Evolutionary conservation across 37 sponge, comb jelly and placozoan species (phyloP).

Genomic region (Halichondria panicea): DNA sequence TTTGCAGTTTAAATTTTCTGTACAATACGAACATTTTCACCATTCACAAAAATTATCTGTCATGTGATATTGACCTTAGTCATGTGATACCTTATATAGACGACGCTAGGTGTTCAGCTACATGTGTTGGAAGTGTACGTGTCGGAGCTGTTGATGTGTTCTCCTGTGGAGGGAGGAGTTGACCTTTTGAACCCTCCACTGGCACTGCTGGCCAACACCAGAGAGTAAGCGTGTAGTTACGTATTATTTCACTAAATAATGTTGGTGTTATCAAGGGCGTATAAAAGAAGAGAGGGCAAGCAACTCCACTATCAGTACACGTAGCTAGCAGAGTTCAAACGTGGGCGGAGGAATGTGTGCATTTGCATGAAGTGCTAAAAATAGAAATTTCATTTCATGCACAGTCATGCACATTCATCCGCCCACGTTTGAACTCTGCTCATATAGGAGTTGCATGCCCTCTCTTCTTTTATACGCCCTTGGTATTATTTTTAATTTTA

Average conservation of each 20-base stretch:
- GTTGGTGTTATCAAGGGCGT: neutral
- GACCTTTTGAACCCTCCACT: neutral
- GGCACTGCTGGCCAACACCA: conserved; percentile 18
- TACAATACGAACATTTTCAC: neutral
- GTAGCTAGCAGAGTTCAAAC: too few relatives aligned
- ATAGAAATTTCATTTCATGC: too few relatives aligned
- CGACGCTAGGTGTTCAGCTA: conserved; percentile 35
- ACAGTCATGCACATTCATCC: too few relatives aligned
- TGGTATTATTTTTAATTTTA: too few relatives aligned
- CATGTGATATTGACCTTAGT: neutral
- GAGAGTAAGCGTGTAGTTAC: conserved; percentile 6
- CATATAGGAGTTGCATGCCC: too few relatives aligned
- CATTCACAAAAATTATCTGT: too few relatives aligned
- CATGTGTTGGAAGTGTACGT: conserved; percentile 57
- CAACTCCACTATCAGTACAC: too few relatives aligned
- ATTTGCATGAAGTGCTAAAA: too few relatives aligned
- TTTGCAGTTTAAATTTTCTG: neutral
- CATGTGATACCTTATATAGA: conserved; percentile 1
- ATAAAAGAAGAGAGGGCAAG: neutral
- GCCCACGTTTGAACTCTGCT: too few relatives aligned
- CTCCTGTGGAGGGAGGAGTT: neutral
- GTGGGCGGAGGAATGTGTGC: too few relatives aligned
- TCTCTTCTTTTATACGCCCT: too few relatives aligned
- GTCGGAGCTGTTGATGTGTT: conserved; percentile 15
- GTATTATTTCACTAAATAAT: neutral